Evolutionary conservation across 2,888 invertebrate species (phyloP), one percentile per base, ranked within the genome.

Genomic region (Drosophila diplacantha): DNA sequence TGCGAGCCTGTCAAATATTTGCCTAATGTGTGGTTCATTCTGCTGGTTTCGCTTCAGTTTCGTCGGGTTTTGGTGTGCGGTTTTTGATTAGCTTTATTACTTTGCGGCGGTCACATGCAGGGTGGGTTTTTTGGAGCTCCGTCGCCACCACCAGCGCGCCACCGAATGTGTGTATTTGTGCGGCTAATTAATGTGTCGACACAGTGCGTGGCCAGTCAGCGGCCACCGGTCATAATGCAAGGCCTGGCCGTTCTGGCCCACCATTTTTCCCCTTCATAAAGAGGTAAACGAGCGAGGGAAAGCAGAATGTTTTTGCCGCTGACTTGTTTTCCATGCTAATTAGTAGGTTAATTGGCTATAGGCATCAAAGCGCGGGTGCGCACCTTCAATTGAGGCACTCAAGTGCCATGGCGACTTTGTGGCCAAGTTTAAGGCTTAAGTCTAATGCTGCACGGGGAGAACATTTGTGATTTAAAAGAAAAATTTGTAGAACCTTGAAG

Each of bases 41-140:
- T 71, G 66, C 59, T 66, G 75, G 52, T 75, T 72, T 73, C 65
- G 60, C 34, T 32, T 39, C 54, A 49, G 32, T 51, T 41, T 47
- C 41, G 47, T 32, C 41, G 47, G 62, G 53, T 53, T 62, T 69
- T 35, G 69, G 59, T 75, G 69, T 73, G 71, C 72, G 80, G 74
- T 76, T 83, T 80, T 80, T 80, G 80, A 80, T 83, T 80, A 80
- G 84, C 82, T 79, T 83, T 80, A 80, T 80, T 81, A 79, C 75
- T 80, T 72, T 80, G 74, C 71, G 84, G 74, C 50, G 43, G 24
- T 37, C 44, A 53, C 61, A 56, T 43, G 43, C 34, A 51, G 63
- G 63, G 63, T 31, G 37, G 31, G 31, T 35, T 41, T 31, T 29
- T 5, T 26, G 26, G 16, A 8, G 22, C 38, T 9, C 11, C 9